These are phyloP conservation scores for Peromyscus attwateri DNA, from an alignment of 2,797 vertebrate genomes.

Conservation along the genomic window DNA sequence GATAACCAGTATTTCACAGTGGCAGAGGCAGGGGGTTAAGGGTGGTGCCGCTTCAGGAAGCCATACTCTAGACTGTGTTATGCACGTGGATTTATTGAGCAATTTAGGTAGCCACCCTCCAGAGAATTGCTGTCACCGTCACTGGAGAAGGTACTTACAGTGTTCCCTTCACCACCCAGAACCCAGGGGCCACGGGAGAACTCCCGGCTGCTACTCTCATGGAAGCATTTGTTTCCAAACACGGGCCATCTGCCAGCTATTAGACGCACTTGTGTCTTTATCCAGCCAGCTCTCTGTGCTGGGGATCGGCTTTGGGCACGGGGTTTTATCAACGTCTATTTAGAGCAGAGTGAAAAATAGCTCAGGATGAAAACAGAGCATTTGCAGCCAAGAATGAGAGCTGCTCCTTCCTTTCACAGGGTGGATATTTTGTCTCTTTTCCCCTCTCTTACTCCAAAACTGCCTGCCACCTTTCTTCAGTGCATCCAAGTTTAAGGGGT, in stretches of 20 bases:
- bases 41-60: constrained; percentile 24
- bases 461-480: constrained; percentile 25
- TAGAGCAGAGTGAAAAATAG: constrained; percentile 76
- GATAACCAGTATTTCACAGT: constrained; percentile 11
- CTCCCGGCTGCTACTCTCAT: constrained; percentile 67
- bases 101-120: constrained; percentile 64
- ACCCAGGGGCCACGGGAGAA: not conserved
- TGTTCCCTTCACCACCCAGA: constrained; percentile 47
- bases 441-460: not conserved
- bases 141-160: constrained; percentile 63
- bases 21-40: not conserved
- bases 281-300: constrained; percentile 64
- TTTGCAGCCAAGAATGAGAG: constrained; percentile 67
- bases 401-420: constrained; percentile 36
- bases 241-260: constrained; percentile 74
- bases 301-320: constrained; percentile 69
- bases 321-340: constrained; percentile 78
- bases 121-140: constrained; percentile 65
- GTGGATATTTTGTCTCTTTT: constrained; percentile 24
- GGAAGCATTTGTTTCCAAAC: constrained; percentile 79
- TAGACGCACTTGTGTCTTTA: constrained; percentile 71
- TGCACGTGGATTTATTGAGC: constrained; percentile 66
- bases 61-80: constrained; percentile 20
- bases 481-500: not conserved
- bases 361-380: constrained; percentile 66